phyloP scores from a whole-genome alignment of 2,797 vertebrate genomes.

The Brachyalestes nurse region DNA sequence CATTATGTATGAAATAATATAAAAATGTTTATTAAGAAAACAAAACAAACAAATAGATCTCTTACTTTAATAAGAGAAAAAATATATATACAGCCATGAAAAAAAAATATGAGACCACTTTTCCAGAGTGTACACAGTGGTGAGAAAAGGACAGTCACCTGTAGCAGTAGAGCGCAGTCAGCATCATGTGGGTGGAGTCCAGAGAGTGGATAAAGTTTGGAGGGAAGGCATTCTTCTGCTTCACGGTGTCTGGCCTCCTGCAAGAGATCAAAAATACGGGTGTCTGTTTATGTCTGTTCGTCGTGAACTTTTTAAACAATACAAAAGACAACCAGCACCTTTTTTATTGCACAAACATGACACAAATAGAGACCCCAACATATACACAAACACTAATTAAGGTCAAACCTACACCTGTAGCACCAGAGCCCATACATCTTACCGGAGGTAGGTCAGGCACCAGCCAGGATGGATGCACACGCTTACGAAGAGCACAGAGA shows the following conservation, averaged over 20 bases:
- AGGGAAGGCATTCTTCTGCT: slow-evolving; percentile 97
- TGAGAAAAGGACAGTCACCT: slow-evolving; percentile 31
- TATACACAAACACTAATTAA: slow-evolving; percentile 31
- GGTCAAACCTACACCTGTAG: slow-evolving; percentile 17
- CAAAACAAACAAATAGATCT: too few relatives aligned
- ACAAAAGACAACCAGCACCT: too few relatives aligned
- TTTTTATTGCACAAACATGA: slow-evolving; percentile 2
- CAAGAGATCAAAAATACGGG: neutral
- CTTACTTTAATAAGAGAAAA: too few relatives aligned
- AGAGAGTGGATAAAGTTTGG: slow-evolving; percentile 99
- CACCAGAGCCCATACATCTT: slow-evolving; percentile 23
- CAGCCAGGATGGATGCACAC: neutral
- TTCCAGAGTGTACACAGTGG: too few relatives aligned
- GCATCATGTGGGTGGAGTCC: slow-evolving; percentile 99
- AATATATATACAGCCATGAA: too few relatives aligned
- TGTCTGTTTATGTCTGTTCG: too few relatives aligned
- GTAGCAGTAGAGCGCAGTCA: slow-evolving; percentile 85
- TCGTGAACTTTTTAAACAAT: too few relatives aligned
- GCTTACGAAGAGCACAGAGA: slow-evolving; percentile 19
- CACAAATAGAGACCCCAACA: neutral
- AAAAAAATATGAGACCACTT: too few relatives aligned
- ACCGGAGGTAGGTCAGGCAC: slow-evolving; percentile 36
- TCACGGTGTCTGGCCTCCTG: slow-evolving; percentile 90
- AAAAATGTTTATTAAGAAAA: too few relatives aligned
- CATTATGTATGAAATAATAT: too few relatives aligned